Base-by-base conservation (phyloP, 2,797 vertebrate genomes). In the Enoplosus armatus region DNA sequence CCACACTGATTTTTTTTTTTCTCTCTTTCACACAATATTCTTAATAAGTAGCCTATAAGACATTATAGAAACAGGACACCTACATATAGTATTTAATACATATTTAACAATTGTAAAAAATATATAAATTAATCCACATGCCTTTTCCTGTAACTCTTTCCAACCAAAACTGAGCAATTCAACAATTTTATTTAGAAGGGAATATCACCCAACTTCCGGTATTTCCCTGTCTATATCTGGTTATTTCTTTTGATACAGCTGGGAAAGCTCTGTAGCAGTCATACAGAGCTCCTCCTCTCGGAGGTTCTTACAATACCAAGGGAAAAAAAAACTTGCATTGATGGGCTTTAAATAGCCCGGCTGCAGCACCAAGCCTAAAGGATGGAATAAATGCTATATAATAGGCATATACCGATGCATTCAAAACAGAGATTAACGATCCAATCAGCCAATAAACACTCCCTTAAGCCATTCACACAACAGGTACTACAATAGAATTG, bases 271-370 rank as follows among this genome's bases (percentile, higher is more conserved):
- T 51, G 29, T 9, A 47, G 60, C 76, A 72, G 72, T 80, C 60
- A 29, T 1, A 53, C 48, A 74, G 70, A 86, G 79, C 86, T 82
- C 89, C 90, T 87, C 89, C 89, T 90, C 62, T 79, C 65, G 26
- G 73, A 87, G 75, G 22, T 80, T 80, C 59, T 77, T 61, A 69
- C 80, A 76, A 73, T 67, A 82, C 35, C 41, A 60, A 50, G 31
- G 47, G 51, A 37, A 58, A 64, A 64, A 50, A 68, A 68, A 58
- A 54, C 47, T 69, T 77, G 55, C 73, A 81, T 74, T 88, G 80
- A 87, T 82, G 72, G 54, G 66, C 80, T 91, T 90, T 90, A 90
- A 92, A 91, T 88, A 91, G 77, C 76, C 51, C 50, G 61, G 59
- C 56, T 69, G 73, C 84, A 77, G 78, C 64, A 74, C 27, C 18